Evolutionary conservation across 2,888 invertebrate species (phyloP).

Genomic region (Eupithecia centaureata): DNA sequence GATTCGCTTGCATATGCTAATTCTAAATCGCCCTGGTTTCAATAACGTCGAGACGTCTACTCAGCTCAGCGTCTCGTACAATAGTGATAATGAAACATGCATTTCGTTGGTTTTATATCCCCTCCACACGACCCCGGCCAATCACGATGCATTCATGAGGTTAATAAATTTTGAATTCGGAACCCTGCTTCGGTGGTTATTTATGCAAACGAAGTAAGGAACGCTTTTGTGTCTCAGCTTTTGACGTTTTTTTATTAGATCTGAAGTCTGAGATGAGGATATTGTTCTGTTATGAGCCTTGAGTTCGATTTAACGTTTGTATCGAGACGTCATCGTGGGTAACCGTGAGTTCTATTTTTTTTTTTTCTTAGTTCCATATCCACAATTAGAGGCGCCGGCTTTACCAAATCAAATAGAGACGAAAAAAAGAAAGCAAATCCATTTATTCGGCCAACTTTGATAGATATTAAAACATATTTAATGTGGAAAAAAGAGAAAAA

Average conservation of each 20-base stretch:
- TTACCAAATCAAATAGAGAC: too few relatives aligned
- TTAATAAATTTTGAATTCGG: conserved; percentile 65
- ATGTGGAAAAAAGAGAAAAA: too few relatives aligned
- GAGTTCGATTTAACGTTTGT: neutral
- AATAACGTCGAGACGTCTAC: conserved; percentile 66
- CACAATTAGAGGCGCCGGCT: too few relatives aligned
- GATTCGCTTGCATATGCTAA: conserved; percentile 71
- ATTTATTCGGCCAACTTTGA: too few relatives aligned
- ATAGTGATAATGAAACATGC: conserved; percentile 73
- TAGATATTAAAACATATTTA: too few relatives aligned
- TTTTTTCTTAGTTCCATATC: too few relatives aligned
- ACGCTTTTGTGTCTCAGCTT: conserved; percentile 17
- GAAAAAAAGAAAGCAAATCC: too few relatives aligned
- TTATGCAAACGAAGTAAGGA: conserved; percentile 28
- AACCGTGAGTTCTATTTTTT: too few relatives aligned
- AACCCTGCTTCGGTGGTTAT: conserved; percentile 38
- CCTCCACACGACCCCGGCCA: conserved; percentile 55
- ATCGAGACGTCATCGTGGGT: neutral
- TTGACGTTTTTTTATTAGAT: neutral
- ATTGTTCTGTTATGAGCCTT: neutral
- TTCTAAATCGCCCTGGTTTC: conserved; percentile 56
- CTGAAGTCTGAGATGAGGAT: neutral
- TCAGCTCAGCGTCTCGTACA: conserved; percentile 56
- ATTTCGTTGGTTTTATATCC: conserved; percentile 56
- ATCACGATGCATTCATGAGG: conserved; percentile 60